These are phyloP conservation scores for Cyclophora punctaria DNA, from an alignment of 2,888 invertebrate species.

Conservation along the genomic window DNA sequence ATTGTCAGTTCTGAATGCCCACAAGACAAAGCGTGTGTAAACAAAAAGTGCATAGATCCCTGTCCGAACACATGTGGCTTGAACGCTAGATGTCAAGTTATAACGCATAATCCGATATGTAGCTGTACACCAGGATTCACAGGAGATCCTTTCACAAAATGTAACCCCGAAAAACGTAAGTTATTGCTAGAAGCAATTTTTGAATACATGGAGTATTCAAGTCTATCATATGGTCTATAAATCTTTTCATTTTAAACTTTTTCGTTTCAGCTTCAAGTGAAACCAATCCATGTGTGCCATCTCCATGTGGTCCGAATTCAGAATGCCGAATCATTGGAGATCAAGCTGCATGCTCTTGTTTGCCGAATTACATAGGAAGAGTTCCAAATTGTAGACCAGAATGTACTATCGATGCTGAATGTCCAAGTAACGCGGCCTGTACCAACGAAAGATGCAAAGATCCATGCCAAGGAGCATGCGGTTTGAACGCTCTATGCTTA, in stretches of 20 bases:
- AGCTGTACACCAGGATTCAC: conserved; percentile 85
- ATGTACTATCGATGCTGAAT: conserved; percentile 86
- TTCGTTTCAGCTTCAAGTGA: conserved; percentile 25
- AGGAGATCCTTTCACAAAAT: conserved; percentile 86
- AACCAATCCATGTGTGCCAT: conserved; percentile 83
- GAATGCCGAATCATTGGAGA: conserved; percentile 86
- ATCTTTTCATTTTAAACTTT: no score
- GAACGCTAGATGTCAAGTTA: conserved; percentile 87
- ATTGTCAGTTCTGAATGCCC: conserved; percentile 89
- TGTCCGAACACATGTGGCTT: conserved; percentile 88
- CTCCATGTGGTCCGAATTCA: conserved; percentile 89
- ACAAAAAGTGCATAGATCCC: conserved; percentile 86
- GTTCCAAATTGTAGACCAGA: conserved; percentile 91
- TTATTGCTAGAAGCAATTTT: background rate
- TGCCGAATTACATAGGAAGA: conserved; percentile 85
- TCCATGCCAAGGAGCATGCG: conserved; percentile 87
- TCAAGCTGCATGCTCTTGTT: conserved; percentile 90
- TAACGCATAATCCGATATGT: conserved; percentile 91
- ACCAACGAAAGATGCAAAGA: conserved; percentile 86
- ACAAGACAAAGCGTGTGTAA: conserved; percentile 86
- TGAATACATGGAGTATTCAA: no score
- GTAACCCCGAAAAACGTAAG: conserved; percentile 78
- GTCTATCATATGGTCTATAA: no score
- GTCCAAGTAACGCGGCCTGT: conserved; percentile 87
- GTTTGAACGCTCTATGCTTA: conserved; percentile 85